These are phyloP conservation scores for Seriola rivoliana DNA, from an alignment of 2,113 vertebrate species.

Conservation along the genomic window DNA sequence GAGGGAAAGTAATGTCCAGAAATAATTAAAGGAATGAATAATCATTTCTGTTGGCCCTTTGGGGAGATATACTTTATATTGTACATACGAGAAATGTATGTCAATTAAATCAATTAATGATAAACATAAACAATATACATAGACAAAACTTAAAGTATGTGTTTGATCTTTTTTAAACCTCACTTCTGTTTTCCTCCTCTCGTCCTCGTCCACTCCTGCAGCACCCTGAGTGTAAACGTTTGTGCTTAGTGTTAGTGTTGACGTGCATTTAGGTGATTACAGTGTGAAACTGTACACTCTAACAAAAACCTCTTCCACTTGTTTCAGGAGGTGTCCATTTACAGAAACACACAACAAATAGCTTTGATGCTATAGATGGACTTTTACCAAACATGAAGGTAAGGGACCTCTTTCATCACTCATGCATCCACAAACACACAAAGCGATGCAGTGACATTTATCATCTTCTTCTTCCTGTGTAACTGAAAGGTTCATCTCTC, in stretches of 20 bases:
- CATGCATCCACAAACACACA: neutral
- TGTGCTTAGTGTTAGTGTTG: constrained; percentile 10
- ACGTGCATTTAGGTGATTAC: constrained; percentile 2
- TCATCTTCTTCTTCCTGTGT: neutral
- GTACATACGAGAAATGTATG: neutral
- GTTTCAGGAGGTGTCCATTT: constrained; percentile 71
- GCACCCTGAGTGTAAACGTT: neutral
- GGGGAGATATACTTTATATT: neutral
- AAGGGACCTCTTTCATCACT: neutral
- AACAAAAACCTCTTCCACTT: constrained; percentile 32
- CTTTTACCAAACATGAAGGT: constrained; percentile 51
- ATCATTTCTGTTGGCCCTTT: neutral
- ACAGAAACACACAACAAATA: constrained; percentile 43
- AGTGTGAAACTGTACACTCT: constrained; percentile 19
- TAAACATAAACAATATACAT: too few relatives aligned
- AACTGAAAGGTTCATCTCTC: neutral
- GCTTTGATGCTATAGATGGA: constrained; percentile 45
- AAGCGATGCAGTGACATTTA: neutral
- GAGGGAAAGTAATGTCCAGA: neutral
- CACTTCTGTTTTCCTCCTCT: neutral
- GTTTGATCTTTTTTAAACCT: neutral
- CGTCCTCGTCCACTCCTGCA: neutral
- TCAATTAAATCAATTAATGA: neutral
- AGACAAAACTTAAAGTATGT: neutral
- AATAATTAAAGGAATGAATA: neutral